phyloP scores from a whole-genome alignment of 1,140 invertebrate species.

The Pollicipes pollicipes region DNA sequence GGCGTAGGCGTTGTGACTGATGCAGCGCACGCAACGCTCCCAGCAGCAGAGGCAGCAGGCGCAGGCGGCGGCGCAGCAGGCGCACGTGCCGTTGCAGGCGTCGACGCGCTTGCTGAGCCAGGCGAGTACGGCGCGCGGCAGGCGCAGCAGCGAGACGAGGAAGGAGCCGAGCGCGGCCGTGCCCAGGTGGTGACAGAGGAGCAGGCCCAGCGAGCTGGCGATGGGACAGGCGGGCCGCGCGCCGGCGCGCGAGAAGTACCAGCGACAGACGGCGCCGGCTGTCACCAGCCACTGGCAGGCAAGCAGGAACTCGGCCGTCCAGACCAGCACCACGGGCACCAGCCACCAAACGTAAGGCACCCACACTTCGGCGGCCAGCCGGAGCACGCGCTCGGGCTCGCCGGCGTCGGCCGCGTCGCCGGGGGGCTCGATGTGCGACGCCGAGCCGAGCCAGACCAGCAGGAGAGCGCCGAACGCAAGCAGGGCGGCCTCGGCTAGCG shows the following conservation, averaged over 20 bases:
- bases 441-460: slow-evolving; percentile 47
- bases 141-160: slow-evolving; percentile 73
- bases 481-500: slow-evolving; percentile 54
- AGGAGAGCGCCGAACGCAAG: slow-evolving; percentile 69
- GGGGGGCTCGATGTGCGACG: slow-evolving; percentile 38
- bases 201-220: slow-evolving; percentile 29
- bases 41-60: neutral
- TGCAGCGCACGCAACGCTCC: neutral
- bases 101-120: neutral
- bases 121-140: slow-evolving; percentile 38
- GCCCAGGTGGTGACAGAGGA: slow-evolving; percentile 72
- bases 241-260: slow-evolving; percentile 61
- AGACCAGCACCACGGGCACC: slow-evolving; percentile 68
- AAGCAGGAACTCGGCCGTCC: slow-evolving; percentile 77
- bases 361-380: slow-evolving; percentile 48
- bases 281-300: slow-evolving; percentile 81
- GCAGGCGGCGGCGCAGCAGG: neutral
- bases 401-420: slow-evolving; percentile 7
- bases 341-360: slow-evolving; percentile 72
- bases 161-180: slow-evolving; percentile 80
- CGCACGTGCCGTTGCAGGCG: neutral
- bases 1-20: neutral
- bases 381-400: slow-evolving; percentile 28
- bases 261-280: slow-evolving; percentile 64
- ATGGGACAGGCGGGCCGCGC: slow-evolving; percentile 21